Conservation (phyloP, 2,888 invertebrate genomes). For the Eupithecia insigniata region DNA sequence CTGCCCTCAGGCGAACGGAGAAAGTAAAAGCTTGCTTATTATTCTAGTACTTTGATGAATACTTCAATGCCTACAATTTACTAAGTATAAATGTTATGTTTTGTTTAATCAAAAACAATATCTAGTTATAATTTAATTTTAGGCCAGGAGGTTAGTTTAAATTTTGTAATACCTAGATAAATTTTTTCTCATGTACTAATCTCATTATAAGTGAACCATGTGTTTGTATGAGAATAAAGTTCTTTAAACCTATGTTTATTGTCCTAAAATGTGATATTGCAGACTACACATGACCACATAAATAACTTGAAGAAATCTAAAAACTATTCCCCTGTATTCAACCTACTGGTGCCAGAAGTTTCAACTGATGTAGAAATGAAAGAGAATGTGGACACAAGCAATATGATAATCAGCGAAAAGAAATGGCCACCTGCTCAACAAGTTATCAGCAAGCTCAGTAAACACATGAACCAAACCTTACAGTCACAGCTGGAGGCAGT, state of each 20-base stretch:
- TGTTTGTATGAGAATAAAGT: no score
- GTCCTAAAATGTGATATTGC: constrained; percentile 50
- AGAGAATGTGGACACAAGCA: constrained; percentile 77
- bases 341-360: constrained; percentile 86
- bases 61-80: not conserved
- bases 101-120: no score
- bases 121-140: no score
- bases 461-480: constrained; percentile 87
- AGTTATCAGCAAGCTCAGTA: constrained; percentile 85
- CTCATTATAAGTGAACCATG: no score
- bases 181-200: no score
- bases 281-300: constrained; percentile 86
- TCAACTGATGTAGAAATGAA: constrained; percentile 81
- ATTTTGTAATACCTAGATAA: no score
- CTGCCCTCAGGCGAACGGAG: no score
- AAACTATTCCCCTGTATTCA: constrained; percentile 89
- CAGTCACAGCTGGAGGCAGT: constrained; percentile 88
- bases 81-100: not conserved
- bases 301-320: constrained; percentile 85
- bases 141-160: no score
- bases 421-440: constrained; percentile 80
- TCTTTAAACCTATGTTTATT: no score
- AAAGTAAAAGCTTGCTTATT: not conserved
- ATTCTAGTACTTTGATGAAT: not conserved
- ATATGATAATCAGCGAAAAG: constrained; percentile 63